A percentile compares a stretch with the other conserved stretches of the same genome.
phyloP scores from a whole-genome alignment of 2,797 vertebrate genomes.

The Urophycis tenuis region DNA sequence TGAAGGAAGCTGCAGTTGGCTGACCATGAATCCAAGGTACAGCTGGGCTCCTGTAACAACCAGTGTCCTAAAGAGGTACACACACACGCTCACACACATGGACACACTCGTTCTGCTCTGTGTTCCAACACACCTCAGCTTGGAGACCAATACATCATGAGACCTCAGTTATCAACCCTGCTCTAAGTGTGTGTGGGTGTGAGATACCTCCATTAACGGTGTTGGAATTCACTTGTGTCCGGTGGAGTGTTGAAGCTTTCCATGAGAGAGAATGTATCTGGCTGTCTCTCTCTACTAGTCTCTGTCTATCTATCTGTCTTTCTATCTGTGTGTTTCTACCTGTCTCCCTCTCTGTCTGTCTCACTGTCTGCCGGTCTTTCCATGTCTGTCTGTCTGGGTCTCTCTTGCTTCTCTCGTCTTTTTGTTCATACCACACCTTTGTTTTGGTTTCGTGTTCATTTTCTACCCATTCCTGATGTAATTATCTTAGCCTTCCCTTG shows the following conservation, averaged over 20 bases:
- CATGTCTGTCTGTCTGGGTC: background rate
- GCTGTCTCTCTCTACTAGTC: background rate
- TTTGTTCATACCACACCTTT: too few relatives aligned
- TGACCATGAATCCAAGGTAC: conserved; percentile 32
- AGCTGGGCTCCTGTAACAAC: conserved; percentile 55
- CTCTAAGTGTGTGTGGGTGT: background rate
- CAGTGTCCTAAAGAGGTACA: conserved; percentile 64
- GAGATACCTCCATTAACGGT: background rate
- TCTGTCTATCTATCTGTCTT: background rate
- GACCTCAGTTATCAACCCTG: conserved; percentile 35
- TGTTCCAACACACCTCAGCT: conserved; percentile 4
- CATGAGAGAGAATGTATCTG: background rate
- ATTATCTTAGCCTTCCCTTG: background rate
- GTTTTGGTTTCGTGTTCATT: background rate
- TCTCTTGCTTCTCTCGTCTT: too few relatives aligned
- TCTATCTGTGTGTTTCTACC: background rate
- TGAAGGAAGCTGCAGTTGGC: conserved; percentile 50
- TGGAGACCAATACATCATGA: conserved; percentile 27
- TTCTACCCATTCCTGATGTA: background rate
- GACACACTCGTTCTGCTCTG: background rate
- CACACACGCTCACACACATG: conserved; percentile 3
- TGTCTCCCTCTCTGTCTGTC: background rate
- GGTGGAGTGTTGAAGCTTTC: background rate
- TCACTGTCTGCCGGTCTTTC: too few relatives aligned
- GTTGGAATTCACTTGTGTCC: background rate